Evolutionary conservation across 2,888 invertebrate genomes (phyloP), one percentile per base, ranked within the genome.

Genomic region (Alitta virens): DNA sequence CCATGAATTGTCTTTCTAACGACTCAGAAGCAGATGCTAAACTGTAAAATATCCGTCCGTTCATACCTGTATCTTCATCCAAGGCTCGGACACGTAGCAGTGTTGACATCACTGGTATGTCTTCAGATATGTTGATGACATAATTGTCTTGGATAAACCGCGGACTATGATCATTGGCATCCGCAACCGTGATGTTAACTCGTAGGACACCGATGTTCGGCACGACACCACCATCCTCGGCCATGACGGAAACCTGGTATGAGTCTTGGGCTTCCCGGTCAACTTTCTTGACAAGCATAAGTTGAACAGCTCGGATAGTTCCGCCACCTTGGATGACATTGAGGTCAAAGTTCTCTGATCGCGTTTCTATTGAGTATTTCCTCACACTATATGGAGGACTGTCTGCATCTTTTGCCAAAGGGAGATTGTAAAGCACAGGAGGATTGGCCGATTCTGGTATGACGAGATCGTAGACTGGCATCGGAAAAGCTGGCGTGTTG

Each of bases 111-210:
- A 91, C 84, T n/a, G 92, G 89, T 63, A 90, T 88, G 80, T 94
- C 94, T 82, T 95, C 94, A 24, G 89, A 88, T 43, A 96, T 89
- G 12, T 88, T 87, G 54, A 88, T 89, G 75, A 90, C 89, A 83
- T 96, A 96, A 71, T 90, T 90, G 56, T 89, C 89, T 23, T 92
- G 91, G 80, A 91, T 91, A 84, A 97, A 96, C 40, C 95, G 85
- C 27, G 97, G 97, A 79, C 90, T 91, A 70, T 95, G 87, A 82
- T 96, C 96, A 65, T 83, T 83, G 60, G 76, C 71, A 68, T 83
- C 83, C 14, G 68, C 65, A 5, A 83, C 73, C n/a, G 65, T 68
- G 27, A 75, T 68, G 27, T 66, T 63, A 0, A 73, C 67, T 2
- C 68, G 89, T 2, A 73, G 59, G 2, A 69, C 65, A 1, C 72